phyloP scores from a whole-genome alignment of 2,797 vertebrate genomes.

The Melanogrammus aeglefinus region DNA sequence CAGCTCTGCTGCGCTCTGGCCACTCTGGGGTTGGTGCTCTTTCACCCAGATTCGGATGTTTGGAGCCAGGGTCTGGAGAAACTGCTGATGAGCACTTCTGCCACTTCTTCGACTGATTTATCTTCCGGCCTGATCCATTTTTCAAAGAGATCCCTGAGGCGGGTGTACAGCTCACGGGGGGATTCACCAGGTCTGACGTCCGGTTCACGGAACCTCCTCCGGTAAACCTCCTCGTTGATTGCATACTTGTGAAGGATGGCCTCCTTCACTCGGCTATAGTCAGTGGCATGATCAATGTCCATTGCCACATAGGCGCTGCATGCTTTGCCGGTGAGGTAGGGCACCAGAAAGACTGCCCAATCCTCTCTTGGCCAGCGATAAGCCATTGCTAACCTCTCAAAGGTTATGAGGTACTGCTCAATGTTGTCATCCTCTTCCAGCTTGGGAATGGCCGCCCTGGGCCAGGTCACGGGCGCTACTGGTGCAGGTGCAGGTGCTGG shows the following conservation, averaged over 20 bases:
- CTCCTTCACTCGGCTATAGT: neutral
- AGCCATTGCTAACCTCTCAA: too few relatives aligned
- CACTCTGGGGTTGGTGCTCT: neutral
- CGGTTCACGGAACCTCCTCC: neutral
- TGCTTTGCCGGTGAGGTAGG: too few relatives aligned
- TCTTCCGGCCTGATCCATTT: conserved; percentile 1
- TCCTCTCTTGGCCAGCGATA: too few relatives aligned
- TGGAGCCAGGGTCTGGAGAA: too few relatives aligned
- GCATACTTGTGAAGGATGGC: neutral
- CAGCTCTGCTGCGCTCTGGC: neutral
- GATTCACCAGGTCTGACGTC: neutral
- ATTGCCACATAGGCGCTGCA: too few relatives aligned
- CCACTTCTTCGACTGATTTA: neutral
- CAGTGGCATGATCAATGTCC: neutral
- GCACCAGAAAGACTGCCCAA: too few relatives aligned
- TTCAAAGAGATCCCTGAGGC: conserved; percentile 3
- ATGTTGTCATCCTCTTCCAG: too few relatives aligned
- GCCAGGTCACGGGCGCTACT: too few relatives aligned
- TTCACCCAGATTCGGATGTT: neutral
- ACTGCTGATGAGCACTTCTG: too few relatives aligned
- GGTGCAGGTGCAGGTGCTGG: too few relatives aligned
- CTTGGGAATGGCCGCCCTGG: too few relatives aligned
- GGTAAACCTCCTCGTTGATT: conserved; percentile 2
- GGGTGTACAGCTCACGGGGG: conserved; percentile 5
- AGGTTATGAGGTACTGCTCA: too few relatives aligned